Percentiles rank a stretch among this genome's conserved stretches.
phyloP scores from a whole-genome alignment of 2,888 invertebrate species.

The Capitulum mitella region DNA sequence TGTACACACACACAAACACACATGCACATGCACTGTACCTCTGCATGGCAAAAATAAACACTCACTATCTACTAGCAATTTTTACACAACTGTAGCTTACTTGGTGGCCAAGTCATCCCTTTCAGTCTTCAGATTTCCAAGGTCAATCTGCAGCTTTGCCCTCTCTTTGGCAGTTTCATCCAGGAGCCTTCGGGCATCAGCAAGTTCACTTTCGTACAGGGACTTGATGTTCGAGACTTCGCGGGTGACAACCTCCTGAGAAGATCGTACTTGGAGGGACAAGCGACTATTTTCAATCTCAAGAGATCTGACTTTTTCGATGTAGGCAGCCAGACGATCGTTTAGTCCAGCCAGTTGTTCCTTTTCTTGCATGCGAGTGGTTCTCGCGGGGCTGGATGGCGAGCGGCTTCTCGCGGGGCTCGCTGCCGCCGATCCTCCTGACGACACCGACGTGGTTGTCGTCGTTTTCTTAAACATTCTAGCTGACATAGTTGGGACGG shows the following conservation, averaged over 20 bases:
- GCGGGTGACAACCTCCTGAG: constrained; percentile 74
- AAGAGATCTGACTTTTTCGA: constrained; percentile 84
- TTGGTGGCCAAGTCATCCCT: constrained; percentile 71
- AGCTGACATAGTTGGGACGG: too few species aligned
- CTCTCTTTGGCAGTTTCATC: constrained; percentile 90
- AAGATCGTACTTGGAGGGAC: constrained; percentile 64
- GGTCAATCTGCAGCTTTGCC: constrained; percentile 86
- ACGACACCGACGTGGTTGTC: neutral
- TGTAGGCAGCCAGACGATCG: constrained; percentile 91
- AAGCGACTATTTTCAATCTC: constrained; percentile 85
- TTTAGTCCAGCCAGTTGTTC: constrained; percentile 87
- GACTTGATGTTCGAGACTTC: constrained; percentile 84
- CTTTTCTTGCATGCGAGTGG: constrained; percentile 87
- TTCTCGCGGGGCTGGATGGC: constrained; percentile 79
- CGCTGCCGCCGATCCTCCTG: neutral
- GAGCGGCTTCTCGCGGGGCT: constrained; percentile 24
- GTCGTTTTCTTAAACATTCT: constrained; percentile 6
- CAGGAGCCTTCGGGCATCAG: constrained; percentile 79
- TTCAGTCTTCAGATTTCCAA: constrained; percentile 75
- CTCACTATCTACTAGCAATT: too few species aligned
- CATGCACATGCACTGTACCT: too few species aligned
- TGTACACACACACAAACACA: too few species aligned
- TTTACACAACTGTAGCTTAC: constrained; percentile 47
- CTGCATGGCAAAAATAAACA: too few species aligned
- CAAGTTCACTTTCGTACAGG: constrained; percentile 85